phyloP scores from a whole-genome alignment of 2,888 invertebrate species.

The Caradrina clavipalpis region DNA sequence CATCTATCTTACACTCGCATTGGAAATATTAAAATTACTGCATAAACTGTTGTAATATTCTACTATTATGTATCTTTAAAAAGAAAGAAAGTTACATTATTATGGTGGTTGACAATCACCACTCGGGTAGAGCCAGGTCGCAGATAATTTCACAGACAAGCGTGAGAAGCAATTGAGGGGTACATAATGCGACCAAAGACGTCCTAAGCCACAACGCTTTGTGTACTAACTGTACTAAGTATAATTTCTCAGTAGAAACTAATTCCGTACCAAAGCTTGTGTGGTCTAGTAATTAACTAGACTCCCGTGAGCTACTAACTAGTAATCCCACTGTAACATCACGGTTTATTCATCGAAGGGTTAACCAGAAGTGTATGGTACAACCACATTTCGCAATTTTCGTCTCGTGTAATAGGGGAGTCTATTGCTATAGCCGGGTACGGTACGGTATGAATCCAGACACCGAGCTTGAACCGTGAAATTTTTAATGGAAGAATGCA shows the following conservation, averaged over 20 bases:
- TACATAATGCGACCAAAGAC: background rate
- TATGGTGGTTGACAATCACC: too few species aligned
- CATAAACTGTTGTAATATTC: too few species aligned
- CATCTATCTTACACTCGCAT: too few species aligned
- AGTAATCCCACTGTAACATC: background rate
- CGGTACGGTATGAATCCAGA: too few species aligned
- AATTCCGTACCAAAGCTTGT: conserved; percentile 12
- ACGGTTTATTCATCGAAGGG: background rate
- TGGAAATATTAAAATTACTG: too few species aligned
- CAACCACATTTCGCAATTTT: background rate
- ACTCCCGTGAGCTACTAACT: conserved; percentile 8
- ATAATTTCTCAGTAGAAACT: conserved; percentile 13
- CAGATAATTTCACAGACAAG: background rate
- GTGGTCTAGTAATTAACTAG: conserved; percentile 40
- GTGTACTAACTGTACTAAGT: conserved; percentile 11
- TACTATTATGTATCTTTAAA: too few species aligned
- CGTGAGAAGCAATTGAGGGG: background rate
- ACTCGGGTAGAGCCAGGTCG: too few species aligned
- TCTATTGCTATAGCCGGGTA: background rate
- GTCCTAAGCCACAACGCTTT: background rate
- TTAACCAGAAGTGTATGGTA: background rate
- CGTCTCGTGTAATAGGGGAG: background rate
- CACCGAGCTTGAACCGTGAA: background rate
- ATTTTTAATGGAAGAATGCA: background rate
- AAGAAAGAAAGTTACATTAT: too few species aligned